Evolutionary conservation across 1,140 invertebrate genomes (phyloP).

Genomic region (Portunus trituberculatus): DNA sequence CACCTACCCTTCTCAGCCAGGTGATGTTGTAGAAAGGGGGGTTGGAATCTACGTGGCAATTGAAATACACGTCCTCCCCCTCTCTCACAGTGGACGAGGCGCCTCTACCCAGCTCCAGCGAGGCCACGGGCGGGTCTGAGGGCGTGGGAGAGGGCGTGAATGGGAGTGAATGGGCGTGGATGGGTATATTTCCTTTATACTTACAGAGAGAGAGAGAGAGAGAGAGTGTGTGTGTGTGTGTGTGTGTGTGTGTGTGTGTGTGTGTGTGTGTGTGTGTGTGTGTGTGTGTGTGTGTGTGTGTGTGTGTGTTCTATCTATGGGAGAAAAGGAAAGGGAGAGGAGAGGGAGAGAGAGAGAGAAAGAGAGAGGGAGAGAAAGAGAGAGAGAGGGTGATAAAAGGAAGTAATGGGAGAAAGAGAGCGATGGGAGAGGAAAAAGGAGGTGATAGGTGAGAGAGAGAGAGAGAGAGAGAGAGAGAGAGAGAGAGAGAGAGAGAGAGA

Average conservation of each 20-base stretch:
- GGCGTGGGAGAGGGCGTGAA: not conserved
- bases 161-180: not conserved
- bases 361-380: not conserved
- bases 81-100: not conserved
- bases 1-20: not conserved
- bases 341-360: not conserved
- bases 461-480: not conserved
- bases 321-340: not conserved
- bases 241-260: too few species aligned
- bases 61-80: constrained; percentile 31
- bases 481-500: too few species aligned
- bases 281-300: too few species aligned
- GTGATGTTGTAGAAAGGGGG: constrained; percentile 39
- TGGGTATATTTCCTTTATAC: too few species aligned
- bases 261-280: too few species aligned
- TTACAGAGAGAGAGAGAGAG: not conserved
- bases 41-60: constrained; percentile 38
- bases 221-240: not conserved
- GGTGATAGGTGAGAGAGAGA: not conserved
- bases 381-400: not conserved
- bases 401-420: not conserved
- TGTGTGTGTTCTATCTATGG: too few species aligned
- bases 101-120: constrained; percentile 24
- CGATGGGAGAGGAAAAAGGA: not conserved
- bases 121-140: constrained; percentile 39